Evolutionary conservation across 2,113 vertebrate genomes (phyloP).

Genomic region (Ceuthmochares aereus): DNA sequence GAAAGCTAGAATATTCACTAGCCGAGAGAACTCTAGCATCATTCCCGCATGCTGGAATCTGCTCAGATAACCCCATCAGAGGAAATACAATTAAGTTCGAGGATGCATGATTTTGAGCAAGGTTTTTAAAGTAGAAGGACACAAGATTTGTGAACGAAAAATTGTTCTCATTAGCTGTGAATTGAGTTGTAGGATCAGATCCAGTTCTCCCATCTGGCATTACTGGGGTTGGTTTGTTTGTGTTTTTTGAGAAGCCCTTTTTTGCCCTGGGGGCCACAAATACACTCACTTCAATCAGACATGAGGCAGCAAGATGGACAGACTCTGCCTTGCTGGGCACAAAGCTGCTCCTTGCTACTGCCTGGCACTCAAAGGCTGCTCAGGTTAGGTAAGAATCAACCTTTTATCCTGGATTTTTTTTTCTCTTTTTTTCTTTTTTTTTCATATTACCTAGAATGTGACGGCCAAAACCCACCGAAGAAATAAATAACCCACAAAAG

Average conservation of each 20-base stretch:
- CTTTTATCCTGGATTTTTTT: not conserved
- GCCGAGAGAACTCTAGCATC: conserved; percentile 26
- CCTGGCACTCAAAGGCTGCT: not conserved
- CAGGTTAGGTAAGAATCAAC: not conserved
- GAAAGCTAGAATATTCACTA: conserved; percentile 26
- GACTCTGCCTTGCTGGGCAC: not conserved
- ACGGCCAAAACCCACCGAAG: not conserved
- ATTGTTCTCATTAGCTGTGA: not conserved
- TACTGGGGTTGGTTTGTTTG: not conserved
- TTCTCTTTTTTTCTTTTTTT: not conserved
- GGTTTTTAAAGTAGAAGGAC: not conserved
- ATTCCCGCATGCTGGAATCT: not conserved
- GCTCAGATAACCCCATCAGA: not conserved
- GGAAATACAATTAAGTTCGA: not conserved
- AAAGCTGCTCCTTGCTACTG: not conserved
- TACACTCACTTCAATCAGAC: not conserved
- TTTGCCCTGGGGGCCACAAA: not conserved
- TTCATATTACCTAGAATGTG: not conserved
- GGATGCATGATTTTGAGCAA: not conserved
- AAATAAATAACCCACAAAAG: not conserved
- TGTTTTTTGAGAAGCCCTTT: not conserved
- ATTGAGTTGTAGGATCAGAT: not conserved
- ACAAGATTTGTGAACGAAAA: not conserved
- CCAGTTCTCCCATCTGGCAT: not conserved
- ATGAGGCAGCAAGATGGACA: not conserved